Percentiles rank a stretch among this genome's conserved stretches.
These are phyloP conservation scores for Parauchenoglanis punctatus DNA, from an alignment of 2,797 vertebrate species.

Conservation along the genomic window DNA sequence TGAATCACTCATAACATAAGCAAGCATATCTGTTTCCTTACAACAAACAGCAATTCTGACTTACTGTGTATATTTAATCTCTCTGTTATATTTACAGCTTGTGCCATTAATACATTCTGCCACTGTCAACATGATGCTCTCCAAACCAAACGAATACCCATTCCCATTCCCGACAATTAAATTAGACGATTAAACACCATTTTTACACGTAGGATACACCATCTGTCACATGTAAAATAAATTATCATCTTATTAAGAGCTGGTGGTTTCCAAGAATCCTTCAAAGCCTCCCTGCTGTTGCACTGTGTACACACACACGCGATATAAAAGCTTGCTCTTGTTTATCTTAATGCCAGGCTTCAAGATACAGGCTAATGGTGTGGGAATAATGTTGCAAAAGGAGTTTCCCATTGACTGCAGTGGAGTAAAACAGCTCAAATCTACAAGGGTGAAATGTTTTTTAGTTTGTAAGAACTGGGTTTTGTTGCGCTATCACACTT, in stretches of 20 bases:
- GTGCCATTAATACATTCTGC: slow-evolving; percentile 2
- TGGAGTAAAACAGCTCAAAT: not conserved
- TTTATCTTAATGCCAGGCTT: slow-evolving; percentile 20
- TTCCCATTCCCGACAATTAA: not conserved
- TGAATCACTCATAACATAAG: slow-evolving; percentile 4
- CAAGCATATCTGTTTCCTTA: slow-evolving; percentile 11
- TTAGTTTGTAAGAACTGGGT: not conserved
- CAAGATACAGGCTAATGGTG: not conserved
- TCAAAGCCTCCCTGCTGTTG: slow-evolving; percentile 21
- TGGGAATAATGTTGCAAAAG: not conserved
- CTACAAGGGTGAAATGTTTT: not conserved
- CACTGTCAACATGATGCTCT: slow-evolving; percentile 8
- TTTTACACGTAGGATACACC: not conserved
- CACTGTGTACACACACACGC: slow-evolving; percentile 1
- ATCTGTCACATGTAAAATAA: slow-evolving; percentile 16
- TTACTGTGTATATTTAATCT: slow-evolving; percentile 8
- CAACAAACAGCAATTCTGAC: not conserved
- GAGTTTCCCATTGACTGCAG: not conserved
- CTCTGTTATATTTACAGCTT: not conserved
- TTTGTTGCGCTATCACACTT: not conserved
- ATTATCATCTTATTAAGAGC: slow-evolving; percentile 24
- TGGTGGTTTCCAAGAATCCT: not conserved
- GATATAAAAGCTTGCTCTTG: not conserved
- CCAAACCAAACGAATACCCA: slow-evolving; percentile 6
- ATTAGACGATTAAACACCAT: slow-evolving; percentile 9